Base-by-base conservation (phyloP, 1,140 invertebrate genomes). In the Amyelois transitella region DNA sequence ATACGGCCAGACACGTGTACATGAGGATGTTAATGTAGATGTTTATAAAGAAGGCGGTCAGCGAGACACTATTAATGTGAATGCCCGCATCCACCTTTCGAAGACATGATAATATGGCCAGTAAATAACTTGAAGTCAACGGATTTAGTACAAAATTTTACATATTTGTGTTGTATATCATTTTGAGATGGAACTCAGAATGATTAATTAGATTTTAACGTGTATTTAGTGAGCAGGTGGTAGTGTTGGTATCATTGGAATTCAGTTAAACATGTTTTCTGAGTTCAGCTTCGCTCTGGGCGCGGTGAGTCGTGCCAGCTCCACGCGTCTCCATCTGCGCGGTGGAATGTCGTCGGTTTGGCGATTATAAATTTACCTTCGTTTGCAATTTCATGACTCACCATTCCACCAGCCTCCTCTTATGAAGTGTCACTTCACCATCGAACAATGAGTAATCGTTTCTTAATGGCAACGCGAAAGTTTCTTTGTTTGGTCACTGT, bases 311-410 rank as follows among this genome's bases (percentile, higher is more conserved):
- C 53, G 49, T 50, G 48, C 55, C 60, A 62, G 60, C 55, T 69
- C 74, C 72, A 72, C 69, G 66, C 66, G 62, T 70, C 65, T 54
- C 55, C 53, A 53, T 48, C 54, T 53, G 53, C 56, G 60, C 67
- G 62, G 64, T 72, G 80, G 81, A 86, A 86, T 86, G 80, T 75
- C 58, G 80, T 70, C 66, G 66, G 66, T 69, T 69, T 55, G 69
- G 74, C 66, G 75, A 76, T 80, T 80, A 74, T 75, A 72, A 75
- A 77, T 77, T 76, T 78, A 63, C 63, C 58, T 72, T 72, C 72
- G 68, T 61, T 75, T 76, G 74, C 75, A 66, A 78, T 72, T 68
- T 71, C 55, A 62, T 81, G 79, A 78, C 52, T 84, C 73, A 77
- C 61, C 64, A 64, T 51, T 55, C 32, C 32, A 14, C n/a, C n/a